A percentile compares a stretch with the other conserved stretches of the same genome.
These are phyloP conservation scores for Montipora sp. DNA, from an alignment of 64 coral and sea anemone species.

Conservation along the genomic window DNA sequence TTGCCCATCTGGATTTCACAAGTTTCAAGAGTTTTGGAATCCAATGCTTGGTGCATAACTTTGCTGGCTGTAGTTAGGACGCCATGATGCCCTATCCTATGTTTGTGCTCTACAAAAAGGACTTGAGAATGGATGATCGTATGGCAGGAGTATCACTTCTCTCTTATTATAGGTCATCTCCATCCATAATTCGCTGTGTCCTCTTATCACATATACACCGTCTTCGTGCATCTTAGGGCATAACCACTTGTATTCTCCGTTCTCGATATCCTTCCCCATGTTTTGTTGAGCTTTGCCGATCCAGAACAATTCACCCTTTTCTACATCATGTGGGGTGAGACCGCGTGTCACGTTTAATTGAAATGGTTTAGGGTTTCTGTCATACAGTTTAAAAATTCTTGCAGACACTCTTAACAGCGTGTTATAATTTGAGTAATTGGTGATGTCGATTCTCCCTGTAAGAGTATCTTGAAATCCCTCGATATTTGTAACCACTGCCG, in stretches of 20 bases:
- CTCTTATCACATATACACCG: conserved; percentile 51
- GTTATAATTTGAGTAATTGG: conserved; percentile 24
- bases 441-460: background rate
- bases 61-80: too few species aligned
- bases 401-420: conserved; percentile 16
- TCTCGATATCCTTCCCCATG: conserved; percentile 45
- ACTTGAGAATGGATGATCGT: too few species aligned
- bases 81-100: too few species aligned
- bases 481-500: background rate
- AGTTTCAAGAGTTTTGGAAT: too few species aligned
- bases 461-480: conserved; percentile 6
- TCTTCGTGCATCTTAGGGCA: conserved; percentile 33
- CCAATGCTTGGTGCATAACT: too few species aligned
- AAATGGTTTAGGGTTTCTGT: background rate
- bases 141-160: too few species aligned
- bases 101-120: too few species aligned
- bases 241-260: conserved; percentile 30
- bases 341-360: background rate
- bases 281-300: background rate
- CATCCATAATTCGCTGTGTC: conserved; percentile 9
- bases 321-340: background rate
- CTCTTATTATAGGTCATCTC: background rate
- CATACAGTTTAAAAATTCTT: background rate
- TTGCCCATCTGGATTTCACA: too few species aligned
- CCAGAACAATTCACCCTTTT: conserved; percentile 17